Evolutionary conservation across 2,797 vertebrate species (phyloP), one percentile per base, ranked within the genome.

Genomic region (Anguilla marmorata): DNA sequence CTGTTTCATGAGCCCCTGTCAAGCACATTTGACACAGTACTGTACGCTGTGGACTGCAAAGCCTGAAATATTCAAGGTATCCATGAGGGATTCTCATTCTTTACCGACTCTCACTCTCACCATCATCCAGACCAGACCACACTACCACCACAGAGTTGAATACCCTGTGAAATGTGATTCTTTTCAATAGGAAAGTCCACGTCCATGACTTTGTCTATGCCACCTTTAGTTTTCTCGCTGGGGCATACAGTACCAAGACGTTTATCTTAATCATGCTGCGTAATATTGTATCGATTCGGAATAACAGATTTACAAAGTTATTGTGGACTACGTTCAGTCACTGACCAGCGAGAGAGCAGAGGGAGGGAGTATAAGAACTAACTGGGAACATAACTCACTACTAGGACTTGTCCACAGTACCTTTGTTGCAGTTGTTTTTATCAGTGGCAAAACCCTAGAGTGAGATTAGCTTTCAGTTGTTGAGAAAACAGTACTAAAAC

Each of bases 401-500:
- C 74, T 76, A 30, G 69, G 69, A 30, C 69, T 72, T 72, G 2
- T 33, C n/a, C 27, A 76, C 74, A 76, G 12, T 76, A 37, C 14
- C 30, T 76, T 76, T 76, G 30, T 41, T 76, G 74, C 16, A 30
- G 69, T 72, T 72, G 69, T 74, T 76, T 76, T 76, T 41, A 76
- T 76, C 74, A 76, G 37, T 76, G 33, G 33, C 41, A 14, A 41
- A 76, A 76, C 30, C 74, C 30, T 16, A 76, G 74, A 41, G 33
- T 76, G 74, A 19, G 37, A 41, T 76, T 76, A 76, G 33, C 11
- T 21, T 41, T 19, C 24, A 21, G 45, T 50, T 48, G 79, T n/a
- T 9, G 45, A 50, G 21, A 50, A 82, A 45, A 76, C 14, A 45
- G 37, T 37, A 48, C 1, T 48, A 50, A 27, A 82, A 50, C 7